Evolutionary conservation across 2,797 vertebrate genomes (phyloP).

Genomic region (Fistularia commersonii): DNA sequence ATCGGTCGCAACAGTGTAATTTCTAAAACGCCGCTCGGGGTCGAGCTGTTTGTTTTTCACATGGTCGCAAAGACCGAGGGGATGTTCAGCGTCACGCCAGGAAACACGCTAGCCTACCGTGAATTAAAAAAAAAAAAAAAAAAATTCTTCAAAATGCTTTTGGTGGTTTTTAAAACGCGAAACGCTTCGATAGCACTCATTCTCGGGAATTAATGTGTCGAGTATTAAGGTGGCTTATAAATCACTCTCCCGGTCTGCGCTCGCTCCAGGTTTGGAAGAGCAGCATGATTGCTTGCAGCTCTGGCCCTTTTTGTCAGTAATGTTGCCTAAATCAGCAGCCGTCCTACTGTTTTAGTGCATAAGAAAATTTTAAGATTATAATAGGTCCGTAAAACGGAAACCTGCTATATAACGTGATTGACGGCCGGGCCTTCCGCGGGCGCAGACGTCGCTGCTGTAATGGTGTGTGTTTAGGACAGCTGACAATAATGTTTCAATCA

Average conservation of each 20-base stretch:
- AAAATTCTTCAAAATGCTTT: constrained; percentile 43
- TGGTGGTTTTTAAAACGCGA: constrained; percentile 49
- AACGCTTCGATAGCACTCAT: constrained; percentile 61
- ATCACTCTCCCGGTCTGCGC: constrained; percentile 46
- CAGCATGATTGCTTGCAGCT: constrained; percentile 43
- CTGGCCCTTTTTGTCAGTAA: constrained; percentile 41
- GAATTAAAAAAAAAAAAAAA: constrained; percentile 11
- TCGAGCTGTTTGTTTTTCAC: constrained; percentile 58
- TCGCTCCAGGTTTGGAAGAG: constrained; percentile 33
- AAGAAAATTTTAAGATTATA: constrained; percentile 52
- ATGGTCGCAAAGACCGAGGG: constrained; percentile 27
- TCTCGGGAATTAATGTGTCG: constrained; percentile 66
- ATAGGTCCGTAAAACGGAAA: constrained; percentile 54
- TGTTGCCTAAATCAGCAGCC: constrained; percentile 58
- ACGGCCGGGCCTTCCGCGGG: constrained; percentile 30
- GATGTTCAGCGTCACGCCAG: constrained; percentile 41
- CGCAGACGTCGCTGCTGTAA: constrained; percentile 28
- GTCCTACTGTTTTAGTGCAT: constrained; percentile 48
- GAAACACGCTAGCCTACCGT: constrained; percentile 53
- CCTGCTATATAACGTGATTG: constrained; percentile 50
- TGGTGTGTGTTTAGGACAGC: constrained; percentile 36
- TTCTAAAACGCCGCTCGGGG: constrained; percentile 33
- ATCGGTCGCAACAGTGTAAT: constrained; percentile 23
- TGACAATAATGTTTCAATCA: constrained; percentile 39
- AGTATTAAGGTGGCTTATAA: constrained; percentile 64